These are phyloP conservation scores for Paramisgurnus dabryanus DNA, from an alignment of 2,113 vertebrate genomes.

Conservation along the genomic window DNA sequence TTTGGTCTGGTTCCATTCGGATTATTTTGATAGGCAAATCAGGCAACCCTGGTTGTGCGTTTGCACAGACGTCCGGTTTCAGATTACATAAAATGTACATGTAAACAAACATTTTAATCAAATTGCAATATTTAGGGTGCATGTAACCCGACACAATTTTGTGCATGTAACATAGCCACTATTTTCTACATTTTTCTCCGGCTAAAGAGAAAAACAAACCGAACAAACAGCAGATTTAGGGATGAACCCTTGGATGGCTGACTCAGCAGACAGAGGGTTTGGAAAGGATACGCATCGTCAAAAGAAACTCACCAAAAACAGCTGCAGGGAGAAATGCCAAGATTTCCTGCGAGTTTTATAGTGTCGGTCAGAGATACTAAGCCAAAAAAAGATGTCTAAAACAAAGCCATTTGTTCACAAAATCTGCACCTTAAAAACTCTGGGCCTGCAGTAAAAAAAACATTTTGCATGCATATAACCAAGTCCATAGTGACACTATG, in stretches of 20 bases:
- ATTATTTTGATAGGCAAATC: no score
- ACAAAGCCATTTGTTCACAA: neutral
- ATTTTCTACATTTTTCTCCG: neutral
- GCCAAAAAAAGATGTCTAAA: neutral
- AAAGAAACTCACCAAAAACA: slow-evolving; percentile 18
- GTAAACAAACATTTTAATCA: no score
- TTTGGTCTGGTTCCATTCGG: no score
- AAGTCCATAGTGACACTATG: no score
- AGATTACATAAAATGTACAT: no score
- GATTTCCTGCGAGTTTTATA: slow-evolving; percentile 1
- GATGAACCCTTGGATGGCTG: neutral
- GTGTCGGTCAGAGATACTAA: neutral
- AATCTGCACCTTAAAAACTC: slow-evolving; percentile 1
- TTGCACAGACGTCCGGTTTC: no score
- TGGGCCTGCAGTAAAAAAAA: no score
- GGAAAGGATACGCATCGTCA: slow-evolving; percentile 10
- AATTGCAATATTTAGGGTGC: no score
- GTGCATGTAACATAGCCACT: no score
- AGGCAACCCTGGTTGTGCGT: no score
- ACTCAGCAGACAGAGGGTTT: neutral
- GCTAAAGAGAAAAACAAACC: neutral
- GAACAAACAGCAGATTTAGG: neutral
- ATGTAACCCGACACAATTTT: no score
- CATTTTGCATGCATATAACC: no score
- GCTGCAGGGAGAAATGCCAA: neutral